Percentiles rank a stretch among this genome's conserved stretches.
Evolutionary conservation across 2,113 vertebrate species (phyloP).

Genomic region (Haemorhous mexicanus): DNA sequence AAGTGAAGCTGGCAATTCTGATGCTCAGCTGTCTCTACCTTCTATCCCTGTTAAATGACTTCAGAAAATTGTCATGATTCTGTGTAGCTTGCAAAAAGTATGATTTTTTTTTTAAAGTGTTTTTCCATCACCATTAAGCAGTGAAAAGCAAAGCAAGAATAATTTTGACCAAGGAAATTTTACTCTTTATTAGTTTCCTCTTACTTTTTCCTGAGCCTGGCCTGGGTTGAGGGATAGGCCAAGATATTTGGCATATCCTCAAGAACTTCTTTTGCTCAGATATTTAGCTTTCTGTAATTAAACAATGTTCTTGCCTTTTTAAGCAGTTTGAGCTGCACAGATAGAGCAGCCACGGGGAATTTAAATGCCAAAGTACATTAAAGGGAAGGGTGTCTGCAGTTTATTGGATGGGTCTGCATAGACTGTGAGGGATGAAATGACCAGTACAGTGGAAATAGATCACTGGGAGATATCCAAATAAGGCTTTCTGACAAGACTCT

Average conservation of each 20-base stretch:
- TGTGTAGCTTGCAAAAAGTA: neutral
- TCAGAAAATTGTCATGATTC: neutral
- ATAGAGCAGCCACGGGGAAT: neutral
- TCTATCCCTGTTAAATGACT: neutral
- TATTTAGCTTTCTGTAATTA: neutral
- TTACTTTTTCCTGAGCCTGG: neutral
- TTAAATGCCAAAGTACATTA: neutral
- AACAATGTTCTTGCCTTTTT: neutral
- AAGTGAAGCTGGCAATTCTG: neutral
- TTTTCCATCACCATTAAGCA: neutral
- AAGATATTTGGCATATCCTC: neutral
- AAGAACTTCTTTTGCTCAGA: neutral
- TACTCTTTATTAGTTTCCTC: neutral
- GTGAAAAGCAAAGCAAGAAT: neutral
- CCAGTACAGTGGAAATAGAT: neutral
- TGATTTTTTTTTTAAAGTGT: neutral
- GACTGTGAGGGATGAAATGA: neutral
- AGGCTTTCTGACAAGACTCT: neutral
- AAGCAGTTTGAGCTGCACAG: neutral
- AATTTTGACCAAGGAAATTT: neutral
- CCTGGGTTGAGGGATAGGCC: neutral
- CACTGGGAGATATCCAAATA: neutral
- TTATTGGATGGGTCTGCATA: neutral
- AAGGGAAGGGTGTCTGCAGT: neutral
- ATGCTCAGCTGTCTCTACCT: neutral